Evolutionary conservation across 2,113 vertebrate genomes (phyloP).

Genomic region (Pelobates fuscus): DNA sequence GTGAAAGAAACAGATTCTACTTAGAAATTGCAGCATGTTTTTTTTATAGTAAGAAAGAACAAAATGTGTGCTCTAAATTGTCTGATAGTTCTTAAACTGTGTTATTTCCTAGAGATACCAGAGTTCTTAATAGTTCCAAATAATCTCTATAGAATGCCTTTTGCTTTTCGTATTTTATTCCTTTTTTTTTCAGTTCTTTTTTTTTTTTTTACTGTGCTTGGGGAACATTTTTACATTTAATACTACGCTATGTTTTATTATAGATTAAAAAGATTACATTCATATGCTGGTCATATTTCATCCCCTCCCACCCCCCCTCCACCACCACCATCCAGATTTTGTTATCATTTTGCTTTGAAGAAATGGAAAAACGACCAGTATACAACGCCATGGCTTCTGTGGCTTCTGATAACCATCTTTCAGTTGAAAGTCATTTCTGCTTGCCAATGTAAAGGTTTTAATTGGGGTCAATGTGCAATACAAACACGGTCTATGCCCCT

Average conservation of each 20-base stretch:
- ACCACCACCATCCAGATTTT: no score
- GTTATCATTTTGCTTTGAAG: not conserved
- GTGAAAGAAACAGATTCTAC: no score
- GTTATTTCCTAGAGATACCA: no score
- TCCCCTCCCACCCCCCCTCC: not conserved
- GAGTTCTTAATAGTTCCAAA: no score
- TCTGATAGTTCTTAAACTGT: no score
- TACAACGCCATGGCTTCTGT: conserved; percentile 2
- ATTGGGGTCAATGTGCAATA: conserved; percentile 37
- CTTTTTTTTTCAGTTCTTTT: not conserved
- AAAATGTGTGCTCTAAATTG: no score
- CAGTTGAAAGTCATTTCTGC: conserved; percentile 35
- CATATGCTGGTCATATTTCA: not conserved
- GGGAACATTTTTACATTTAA: not conserved
- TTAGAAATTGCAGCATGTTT: no score
- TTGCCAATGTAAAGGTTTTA: conserved; percentile 39
- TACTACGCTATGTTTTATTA: not conserved
- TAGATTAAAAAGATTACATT: not conserved
- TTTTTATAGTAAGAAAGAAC: no score
- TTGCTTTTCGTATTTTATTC: not conserved
- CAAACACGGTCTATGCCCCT: not conserved
- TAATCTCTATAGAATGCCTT: no score
- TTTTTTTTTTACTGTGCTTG: not conserved
- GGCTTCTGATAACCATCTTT: conserved; percentile 27
- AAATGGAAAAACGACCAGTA: conserved; percentile 16